Conservation (phyloP, 2,797 vertebrate genomes). For the Sorex maritimensis region DNA sequence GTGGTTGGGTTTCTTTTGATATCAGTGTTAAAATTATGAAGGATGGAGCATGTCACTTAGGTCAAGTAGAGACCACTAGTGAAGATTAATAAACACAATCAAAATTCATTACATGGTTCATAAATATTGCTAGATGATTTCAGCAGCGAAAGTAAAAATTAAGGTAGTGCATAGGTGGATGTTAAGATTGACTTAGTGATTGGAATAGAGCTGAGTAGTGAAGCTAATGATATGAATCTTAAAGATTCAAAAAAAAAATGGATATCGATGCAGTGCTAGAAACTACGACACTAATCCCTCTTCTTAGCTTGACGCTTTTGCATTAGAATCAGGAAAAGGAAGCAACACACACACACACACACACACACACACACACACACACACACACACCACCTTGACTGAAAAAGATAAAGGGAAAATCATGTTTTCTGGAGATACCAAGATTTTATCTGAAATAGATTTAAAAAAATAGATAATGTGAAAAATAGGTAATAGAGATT, state of each 20-base stretch:
- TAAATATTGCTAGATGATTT: too few species aligned
- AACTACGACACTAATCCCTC: neutral
- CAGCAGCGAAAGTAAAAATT: neutral
- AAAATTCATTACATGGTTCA: too few species aligned
- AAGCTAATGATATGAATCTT: neutral
- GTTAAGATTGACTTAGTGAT: neutral
- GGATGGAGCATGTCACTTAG: neutral
- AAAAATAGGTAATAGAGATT: neutral
- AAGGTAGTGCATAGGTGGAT: neutral
- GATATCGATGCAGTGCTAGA: neutral
- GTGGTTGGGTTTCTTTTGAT: neutral
- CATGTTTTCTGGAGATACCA: neutral
- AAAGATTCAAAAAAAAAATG: neutral
- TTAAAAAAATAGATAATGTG: neutral
- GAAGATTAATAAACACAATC: neutral
- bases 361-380: too few species aligned
- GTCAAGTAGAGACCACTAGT: neutral
- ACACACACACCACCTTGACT: too few species aligned
- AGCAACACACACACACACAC: too few species aligned
- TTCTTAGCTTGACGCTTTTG: neutral
- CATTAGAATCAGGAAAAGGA: too few species aligned
- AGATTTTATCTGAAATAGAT: neutral
- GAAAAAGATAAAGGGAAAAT: too few species aligned
- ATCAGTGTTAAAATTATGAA: neutral
- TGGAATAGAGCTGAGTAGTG: neutral